Evolutionary conservation across 2,888 invertebrate genomes (phyloP).

Genomic region (Galeruca laticollis): DNA sequence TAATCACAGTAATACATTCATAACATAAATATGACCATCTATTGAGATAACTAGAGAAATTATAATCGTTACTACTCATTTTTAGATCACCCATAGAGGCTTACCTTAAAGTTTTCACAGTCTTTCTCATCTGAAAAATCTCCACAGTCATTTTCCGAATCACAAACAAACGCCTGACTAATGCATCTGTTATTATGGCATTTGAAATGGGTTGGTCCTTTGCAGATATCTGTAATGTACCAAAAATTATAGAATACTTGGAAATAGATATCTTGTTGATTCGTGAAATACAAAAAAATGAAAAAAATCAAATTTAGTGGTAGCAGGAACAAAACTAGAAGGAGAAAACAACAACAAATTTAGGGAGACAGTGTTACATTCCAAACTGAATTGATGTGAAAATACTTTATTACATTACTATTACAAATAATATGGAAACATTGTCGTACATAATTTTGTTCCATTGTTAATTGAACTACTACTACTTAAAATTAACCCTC

Average conservation of each 20-base stretch:
- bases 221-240: conserved; percentile 39
- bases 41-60: background rate
- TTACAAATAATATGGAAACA: too few species aligned
- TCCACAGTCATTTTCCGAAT: conserved; percentile 64
- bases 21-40: background rate
- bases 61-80: background rate
- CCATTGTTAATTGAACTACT: too few species aligned
- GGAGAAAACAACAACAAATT: conserved; percentile 12
- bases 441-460: too few species aligned
- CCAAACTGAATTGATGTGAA: too few species aligned
- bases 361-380: too few species aligned
- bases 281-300: conserved; percentile 43
- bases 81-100: conserved; percentile 1
- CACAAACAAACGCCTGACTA: conserved; percentile 61
- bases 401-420: too few species aligned
- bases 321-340: background rate
- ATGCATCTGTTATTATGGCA: conserved; percentile 63
- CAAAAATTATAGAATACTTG: too few species aligned
- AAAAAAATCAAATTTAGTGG: conserved; percentile 53
- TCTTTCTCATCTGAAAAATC: conserved; percentile 65
- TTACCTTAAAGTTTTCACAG: conserved; percentile 55
- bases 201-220: conserved; percentile 59
- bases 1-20: too few species aligned
- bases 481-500: too few species aligned
- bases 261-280: too few species aligned